Evolutionary conservation across 2,888 invertebrate species (phyloP), one percentile per base, ranked within the genome.

Genomic region (Ceriagrion tenellum): DNA sequence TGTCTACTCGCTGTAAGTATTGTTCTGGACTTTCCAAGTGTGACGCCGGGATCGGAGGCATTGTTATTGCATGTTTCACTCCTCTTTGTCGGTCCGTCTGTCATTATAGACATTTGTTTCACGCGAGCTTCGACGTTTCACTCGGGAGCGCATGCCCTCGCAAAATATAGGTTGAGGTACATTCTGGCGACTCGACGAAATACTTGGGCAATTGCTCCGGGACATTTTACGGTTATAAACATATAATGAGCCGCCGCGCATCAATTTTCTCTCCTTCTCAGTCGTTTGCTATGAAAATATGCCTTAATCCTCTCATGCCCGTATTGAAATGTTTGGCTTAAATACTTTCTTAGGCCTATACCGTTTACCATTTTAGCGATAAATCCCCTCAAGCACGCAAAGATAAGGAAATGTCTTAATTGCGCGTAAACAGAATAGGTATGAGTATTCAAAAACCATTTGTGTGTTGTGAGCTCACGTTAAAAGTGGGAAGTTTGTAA

Each of bases 21-120:
- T 81, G 81, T 81, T 81, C 81, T 26, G 23, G 35, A 35, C 81
- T 81, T 81, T 81, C 81, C 81, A 35, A 81, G 81, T 81, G 81
- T 81, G 81, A 81, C 81, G 81, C 12, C 81, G 3, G 81, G 26
- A 81, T 81, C 81, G 35, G 81, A 81, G 81, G 16, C 81, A 81
- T 81, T 81, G 81, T 35, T 81, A 81, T 81, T 81, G 35, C 81
- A 16, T 81, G 81, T 81, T 81, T 81, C 18, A 35, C 81, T 30
- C 81, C 35, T 35, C 81, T 81, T 35, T 81, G 81, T 81, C 81
- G 30, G 35, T 26, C 81, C 81, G 26, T 18, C 35, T 10, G 81
- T 81, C 81, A 81, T 81, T 81, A 81, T 26, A 81, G 16, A 35
- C 81, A 16, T 81, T 81, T 81, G 18, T 81, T 81, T 81, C 81